phyloP scores from a whole-genome alignment of 2,113 vertebrate genomes.

The Gymnobelideus leadbeateri region DNA sequence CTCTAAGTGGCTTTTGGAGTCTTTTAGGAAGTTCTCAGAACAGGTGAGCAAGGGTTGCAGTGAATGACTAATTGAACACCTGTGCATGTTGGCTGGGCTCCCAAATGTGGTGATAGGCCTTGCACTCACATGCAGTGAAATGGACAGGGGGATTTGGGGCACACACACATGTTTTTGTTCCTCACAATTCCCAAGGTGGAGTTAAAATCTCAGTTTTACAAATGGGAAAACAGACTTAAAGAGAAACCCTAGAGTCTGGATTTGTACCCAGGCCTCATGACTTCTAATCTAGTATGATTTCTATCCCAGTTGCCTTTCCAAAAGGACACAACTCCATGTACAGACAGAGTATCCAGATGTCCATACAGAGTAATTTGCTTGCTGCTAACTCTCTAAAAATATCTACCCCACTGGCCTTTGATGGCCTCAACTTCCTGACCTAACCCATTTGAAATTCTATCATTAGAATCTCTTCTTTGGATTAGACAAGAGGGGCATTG shows the following conservation, averaged over 20 bases:
- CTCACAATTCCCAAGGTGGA: not conserved
- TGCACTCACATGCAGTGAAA: not conserved
- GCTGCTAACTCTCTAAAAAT: not conserved
- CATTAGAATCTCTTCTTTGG: not conserved
- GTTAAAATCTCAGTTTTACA: not conserved
- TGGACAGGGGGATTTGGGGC: not conserved
- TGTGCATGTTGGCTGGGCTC: not conserved
- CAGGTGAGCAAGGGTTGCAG: not conserved
- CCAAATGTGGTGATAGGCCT: not conserved
- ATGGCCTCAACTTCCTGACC: not conserved
- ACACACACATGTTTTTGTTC: not conserved
- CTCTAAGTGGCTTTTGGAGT: not conserved
- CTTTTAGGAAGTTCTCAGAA: not conserved
- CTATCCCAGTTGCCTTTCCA: not conserved
- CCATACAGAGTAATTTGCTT: not conserved
- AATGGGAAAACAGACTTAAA: not conserved
- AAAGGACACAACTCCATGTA: not conserved
- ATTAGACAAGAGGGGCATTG: not conserved
- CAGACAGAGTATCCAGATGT: not conserved
- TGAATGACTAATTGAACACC: not conserved
- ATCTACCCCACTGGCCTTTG: not conserved
- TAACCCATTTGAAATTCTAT: slow-evolving; percentile 1
- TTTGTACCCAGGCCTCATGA: not conserved
- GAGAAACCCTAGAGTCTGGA: not conserved
- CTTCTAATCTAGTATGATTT: not conserved